Evolutionary conservation across 2,797 vertebrate genomes (phyloP), one percentile per base, ranked within the genome.

Genomic region (Pelobates cultripes): DNA sequence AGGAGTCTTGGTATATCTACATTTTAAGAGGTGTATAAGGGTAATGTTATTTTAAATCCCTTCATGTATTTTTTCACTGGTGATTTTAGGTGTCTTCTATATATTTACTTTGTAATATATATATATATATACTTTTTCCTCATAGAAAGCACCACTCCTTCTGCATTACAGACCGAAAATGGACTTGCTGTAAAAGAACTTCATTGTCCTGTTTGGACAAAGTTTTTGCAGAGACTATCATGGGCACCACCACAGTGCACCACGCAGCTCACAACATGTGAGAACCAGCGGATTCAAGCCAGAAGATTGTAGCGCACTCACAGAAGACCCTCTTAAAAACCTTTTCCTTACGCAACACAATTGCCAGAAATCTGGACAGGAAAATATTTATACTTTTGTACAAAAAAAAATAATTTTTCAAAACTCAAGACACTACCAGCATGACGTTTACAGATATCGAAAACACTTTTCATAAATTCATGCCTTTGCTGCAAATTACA

Each of bases 101-200:
- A 28, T 28, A 28, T 28, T 28, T 51, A 10, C 47, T 10, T 51
- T 51, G 5, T 51, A 5, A 51, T 51, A 10, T 51, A 51, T 61
- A 79, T 44, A 79, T 44, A 57, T 57, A 57, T 57, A 12, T 57
- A 77, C 86, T 85, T 87, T 70, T 81, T 87, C 10, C 5, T 94
- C 91, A 3, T 94, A 99, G 98, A 99, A 99, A 94, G 97, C 98
- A 1, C 98, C 98, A 42, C 97, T 99, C 88, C 96, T 99, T 92
- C 96, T 99, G 88, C 98, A 99, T 94, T 99, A 99, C 95, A 97
- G 97, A 96, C 98, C 98, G 89, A 99, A 99, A 95, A 99, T 99
- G 98, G 98, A 99, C 95, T 95, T 99, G 92, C 96, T 99, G 96
- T 99, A 96, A 94, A 92, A 92, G 87, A 92, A 92, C 91, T 90